Evolutionary conservation across 2,888 invertebrate species (phyloP).

Genomic region (Agriopis aurantiaria): DNA sequence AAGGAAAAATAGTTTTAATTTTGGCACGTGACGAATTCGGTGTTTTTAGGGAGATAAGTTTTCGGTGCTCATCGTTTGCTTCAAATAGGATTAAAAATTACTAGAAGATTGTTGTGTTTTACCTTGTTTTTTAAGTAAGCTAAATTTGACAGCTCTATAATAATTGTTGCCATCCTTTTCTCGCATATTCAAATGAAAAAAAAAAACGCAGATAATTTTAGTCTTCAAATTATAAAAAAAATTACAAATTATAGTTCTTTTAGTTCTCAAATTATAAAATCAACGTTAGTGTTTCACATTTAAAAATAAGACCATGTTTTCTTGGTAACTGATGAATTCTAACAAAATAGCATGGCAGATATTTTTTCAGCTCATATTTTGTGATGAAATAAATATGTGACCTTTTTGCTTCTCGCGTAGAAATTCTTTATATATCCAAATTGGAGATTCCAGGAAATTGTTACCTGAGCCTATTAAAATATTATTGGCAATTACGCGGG

Average conservation of each 20-base stretch:
- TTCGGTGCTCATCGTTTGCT: background rate
- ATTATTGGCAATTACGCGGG: constrained; percentile 29
- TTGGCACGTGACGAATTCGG: background rate
- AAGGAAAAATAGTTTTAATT: constrained; percentile 12
- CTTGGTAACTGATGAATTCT: background rate
- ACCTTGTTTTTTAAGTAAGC: no score
- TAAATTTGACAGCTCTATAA: no score
- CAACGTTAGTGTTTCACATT: no score
- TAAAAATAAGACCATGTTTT: background rate
- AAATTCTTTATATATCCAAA: constrained; percentile 10
- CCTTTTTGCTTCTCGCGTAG: background rate
- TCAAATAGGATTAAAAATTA: background rate
- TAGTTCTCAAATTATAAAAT: no score
- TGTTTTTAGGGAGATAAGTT: background rate
- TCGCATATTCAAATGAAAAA: no score
- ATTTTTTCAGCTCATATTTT: constrained; percentile 7
- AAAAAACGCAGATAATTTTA: no score
- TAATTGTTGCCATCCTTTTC: no score
- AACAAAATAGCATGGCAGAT: background rate
- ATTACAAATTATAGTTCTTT: no score
- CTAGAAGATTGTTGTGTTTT: background rate
- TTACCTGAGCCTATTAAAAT: constrained; percentile 28
- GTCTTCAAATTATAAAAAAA: no score
- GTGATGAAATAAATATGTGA: background rate
- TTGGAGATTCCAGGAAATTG: constrained; percentile 28